Base-by-base conservation (phyloP, 1,140 invertebrate genomes). In the Papilio polytes region DNA sequence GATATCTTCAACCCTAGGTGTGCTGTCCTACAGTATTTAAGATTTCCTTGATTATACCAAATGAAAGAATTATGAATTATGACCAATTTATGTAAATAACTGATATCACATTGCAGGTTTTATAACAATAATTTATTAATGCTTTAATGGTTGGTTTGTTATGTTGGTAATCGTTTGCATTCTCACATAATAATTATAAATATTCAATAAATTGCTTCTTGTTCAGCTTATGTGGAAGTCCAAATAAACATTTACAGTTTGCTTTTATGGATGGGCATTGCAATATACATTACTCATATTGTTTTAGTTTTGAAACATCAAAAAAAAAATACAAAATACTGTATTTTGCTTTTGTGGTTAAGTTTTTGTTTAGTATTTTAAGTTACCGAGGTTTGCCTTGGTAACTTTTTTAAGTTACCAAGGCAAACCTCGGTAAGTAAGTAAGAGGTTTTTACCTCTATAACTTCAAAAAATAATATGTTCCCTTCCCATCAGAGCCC, bases 221-320 rank as follows among this genome's bases (percentile, higher is more conserved):
- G 18, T 70, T 36, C 26, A 7, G 22, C 22, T 70, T 31, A 22
- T 63, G 12, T 70, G 63, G 63, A 26, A 70, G 13, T 70, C 63
- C 63, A 70, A 63, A 63, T 63, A 70, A 70, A 70, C 26, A 31
- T 70, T 0, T 70, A 70, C 31, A 26, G 63, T 70, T 31, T 26
- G 63, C 63, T 70, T 66, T 36, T 70, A 70, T 70, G 63, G 63
- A 70, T 31, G 63, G 63, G 26, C 63, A 70, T 13, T 18, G 63
- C 26, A 70, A 70, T 66, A 31, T 66, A 51, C 26, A 41, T 76
- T 51, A 44, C 12, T 80, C 13, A 41, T 83, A 18, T 79, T 78
- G 59, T 36, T 66, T 70, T 1, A 76, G 31, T 36, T 48, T 70
- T 6, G 8, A 63, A 13, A 15, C 31, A n/a, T n/a, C n/a, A n/a